phyloP scores from a whole-genome alignment of 2,113 vertebrate species.

The Malaclemys terrapin region DNA sequence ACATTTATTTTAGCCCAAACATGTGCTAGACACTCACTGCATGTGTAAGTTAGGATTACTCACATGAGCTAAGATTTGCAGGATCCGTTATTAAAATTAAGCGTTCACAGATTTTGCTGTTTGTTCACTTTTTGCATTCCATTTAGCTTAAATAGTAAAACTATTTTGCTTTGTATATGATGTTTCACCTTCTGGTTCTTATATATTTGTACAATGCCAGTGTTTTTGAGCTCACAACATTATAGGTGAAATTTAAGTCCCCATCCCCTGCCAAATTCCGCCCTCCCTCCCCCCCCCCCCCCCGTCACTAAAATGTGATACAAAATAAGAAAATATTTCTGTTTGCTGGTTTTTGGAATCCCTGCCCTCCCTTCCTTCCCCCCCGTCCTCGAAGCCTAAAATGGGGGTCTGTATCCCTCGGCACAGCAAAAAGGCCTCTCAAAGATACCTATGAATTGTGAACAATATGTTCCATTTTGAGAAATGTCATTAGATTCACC shows the following conservation, averaged over 20 bases:
- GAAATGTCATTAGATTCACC: conserved; percentile 6
- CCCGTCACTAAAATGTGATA: background rate
- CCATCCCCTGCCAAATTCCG: background rate
- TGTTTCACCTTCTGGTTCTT: conserved; percentile 9
- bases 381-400: background rate
- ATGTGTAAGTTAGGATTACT: background rate
- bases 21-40: background rate
- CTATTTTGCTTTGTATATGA: background rate
- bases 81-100: background rate
- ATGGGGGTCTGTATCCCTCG: background rate
- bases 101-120: background rate
- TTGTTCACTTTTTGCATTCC: background rate
- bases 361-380: background rate
- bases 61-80: background rate
- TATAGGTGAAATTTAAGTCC: background rate
- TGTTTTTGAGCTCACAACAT: background rate
- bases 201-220: background rate
- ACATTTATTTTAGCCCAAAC: background rate
- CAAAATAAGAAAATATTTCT: conserved; percentile 38
- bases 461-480: background rate
- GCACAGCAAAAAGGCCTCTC: background rate
- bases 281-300: background rate
- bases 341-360: background rate
- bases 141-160: background rate
- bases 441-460: background rate